A percentile compares a stretch with the other conserved stretches of the same genome.
Conservation (phyloP, 2,113 vertebrate species). For the Gobiocypris rarus region DNA sequence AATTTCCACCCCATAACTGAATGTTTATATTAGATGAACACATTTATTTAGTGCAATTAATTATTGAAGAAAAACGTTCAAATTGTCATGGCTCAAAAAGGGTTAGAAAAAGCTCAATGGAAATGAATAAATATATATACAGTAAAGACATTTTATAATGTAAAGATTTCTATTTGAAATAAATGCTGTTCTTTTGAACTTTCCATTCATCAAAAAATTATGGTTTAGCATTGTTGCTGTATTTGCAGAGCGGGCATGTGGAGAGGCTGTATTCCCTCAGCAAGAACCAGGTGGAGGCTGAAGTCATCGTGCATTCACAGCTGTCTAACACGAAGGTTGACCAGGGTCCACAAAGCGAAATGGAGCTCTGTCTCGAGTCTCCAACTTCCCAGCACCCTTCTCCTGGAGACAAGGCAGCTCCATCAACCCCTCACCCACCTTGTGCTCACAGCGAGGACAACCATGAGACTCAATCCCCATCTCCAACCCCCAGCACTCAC, state of each 20-base stretch:
- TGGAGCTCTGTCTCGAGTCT: conserved; percentile 31
- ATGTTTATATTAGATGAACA: background rate
- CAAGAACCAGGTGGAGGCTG: conserved; percentile 89
- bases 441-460: conserved; percentile 24
- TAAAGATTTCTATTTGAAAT: no score
- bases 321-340: conserved; percentile 76
- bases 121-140: no score
- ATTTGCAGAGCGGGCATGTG: conserved; percentile 43
- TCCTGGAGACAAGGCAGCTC: conserved; percentile 45
- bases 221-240: conserved; percentile 1
- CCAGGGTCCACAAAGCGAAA: conserved; percentile 30
- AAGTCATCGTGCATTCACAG: conserved; percentile 95
- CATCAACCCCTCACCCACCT: conserved; percentile 48
- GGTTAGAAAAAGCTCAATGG: background rate
- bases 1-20: background rate
- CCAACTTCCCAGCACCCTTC: conserved; percentile 43
- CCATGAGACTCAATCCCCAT: conserved; percentile 54
- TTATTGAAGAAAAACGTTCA: background rate
- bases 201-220: background rate
- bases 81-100: background rate
- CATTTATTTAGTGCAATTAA: background rate
- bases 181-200: background rate
- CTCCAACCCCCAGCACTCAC: conserved; percentile 52
- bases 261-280: conserved; percentile 63
- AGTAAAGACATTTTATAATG: no score